Percentiles rank a stretch among this genome's conserved stretches.
Evolutionary conservation across 2,888 invertebrate species (phyloP).

Genomic region (Perizoma flavofasciatum): DNA sequence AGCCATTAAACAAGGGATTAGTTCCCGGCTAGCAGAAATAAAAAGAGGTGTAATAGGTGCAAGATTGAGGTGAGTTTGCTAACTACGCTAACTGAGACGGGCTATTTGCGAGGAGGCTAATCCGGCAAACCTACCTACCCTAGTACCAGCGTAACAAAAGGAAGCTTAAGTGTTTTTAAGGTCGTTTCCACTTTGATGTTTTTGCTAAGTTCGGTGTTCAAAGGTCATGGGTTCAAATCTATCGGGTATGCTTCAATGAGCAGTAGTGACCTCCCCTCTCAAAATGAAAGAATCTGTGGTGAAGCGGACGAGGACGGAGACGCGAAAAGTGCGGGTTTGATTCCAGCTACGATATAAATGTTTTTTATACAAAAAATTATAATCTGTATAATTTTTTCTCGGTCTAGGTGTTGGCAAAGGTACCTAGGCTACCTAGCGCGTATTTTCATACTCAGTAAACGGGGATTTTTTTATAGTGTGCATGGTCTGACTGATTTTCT

Average conservation of each 20-base stretch:
- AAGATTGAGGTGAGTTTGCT: constrained; percentile 42
- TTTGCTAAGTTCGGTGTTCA: not conserved
- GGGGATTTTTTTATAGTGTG: too few species aligned
- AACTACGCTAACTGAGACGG: constrained; percentile 39
- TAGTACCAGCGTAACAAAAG: constrained; percentile 15
- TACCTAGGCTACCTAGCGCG: too few species aligned
- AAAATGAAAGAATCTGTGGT: too few species aligned
- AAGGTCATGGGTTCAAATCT: not conserved
- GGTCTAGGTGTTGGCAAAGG: too few species aligned
- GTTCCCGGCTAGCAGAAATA: constrained; percentile 49
- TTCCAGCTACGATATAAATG: too few species aligned
- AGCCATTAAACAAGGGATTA: constrained; percentile 62
- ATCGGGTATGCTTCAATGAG: not conserved
- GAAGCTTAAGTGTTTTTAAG: constrained; percentile 19
- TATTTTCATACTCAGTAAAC: too few species aligned
- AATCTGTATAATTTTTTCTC: too few species aligned
- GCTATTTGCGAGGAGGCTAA: constrained; percentile 37
- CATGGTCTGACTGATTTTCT: too few species aligned
- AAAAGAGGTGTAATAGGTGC: constrained; percentile 52
- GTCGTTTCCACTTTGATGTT: constrained; percentile 15
- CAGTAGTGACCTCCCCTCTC: not conserved
- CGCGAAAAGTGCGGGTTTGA: too few species aligned
- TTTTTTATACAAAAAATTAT: too few species aligned
- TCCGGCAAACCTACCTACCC: constrained; percentile 9
- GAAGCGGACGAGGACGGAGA: too few species aligned